phyloP scores from a whole-genome alignment of 2,113 vertebrate species.

The Dromaius novaehollandiae region DNA sequence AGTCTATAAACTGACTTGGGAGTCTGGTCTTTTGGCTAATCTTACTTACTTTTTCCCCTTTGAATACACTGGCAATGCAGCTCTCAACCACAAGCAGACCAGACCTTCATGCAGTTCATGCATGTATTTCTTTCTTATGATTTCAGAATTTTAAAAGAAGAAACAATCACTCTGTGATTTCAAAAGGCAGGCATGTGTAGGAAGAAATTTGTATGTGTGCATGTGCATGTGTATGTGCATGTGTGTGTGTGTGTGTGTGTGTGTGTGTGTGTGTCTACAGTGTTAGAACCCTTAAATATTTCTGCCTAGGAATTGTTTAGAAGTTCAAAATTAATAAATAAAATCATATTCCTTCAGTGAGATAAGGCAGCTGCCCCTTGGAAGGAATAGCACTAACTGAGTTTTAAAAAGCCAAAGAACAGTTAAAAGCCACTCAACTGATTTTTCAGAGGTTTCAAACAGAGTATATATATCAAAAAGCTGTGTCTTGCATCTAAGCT shows the following conservation, averaged over 20 bases:
- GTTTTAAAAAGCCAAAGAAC: neutral
- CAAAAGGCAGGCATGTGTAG: neutral
- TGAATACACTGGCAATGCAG: neutral
- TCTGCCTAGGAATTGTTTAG: neutral
- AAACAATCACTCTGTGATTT: neutral
- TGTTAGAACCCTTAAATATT: neutral
- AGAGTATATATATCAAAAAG: neutral
- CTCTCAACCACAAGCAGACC: neutral
- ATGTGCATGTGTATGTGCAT: neutral
- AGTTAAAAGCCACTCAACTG: neutral
- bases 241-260: neutral
- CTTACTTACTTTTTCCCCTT: neutral
- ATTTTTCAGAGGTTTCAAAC: neutral
- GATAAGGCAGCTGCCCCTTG: neutral
- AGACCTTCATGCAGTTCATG: neutral
- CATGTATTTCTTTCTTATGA: neutral
- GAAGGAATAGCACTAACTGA: neutral
- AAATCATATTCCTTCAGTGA: neutral
- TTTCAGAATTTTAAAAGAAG: neutral
- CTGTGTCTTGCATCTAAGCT: neutral
- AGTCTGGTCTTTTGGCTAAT: neutral
- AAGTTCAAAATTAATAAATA: neutral
- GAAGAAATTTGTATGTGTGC: neutral
- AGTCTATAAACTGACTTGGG: neutral
- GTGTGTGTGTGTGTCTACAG: neutral